Conservation (phyloP, 1,140 invertebrate genomes). For the Heliconius hewitsoni region DNA sequence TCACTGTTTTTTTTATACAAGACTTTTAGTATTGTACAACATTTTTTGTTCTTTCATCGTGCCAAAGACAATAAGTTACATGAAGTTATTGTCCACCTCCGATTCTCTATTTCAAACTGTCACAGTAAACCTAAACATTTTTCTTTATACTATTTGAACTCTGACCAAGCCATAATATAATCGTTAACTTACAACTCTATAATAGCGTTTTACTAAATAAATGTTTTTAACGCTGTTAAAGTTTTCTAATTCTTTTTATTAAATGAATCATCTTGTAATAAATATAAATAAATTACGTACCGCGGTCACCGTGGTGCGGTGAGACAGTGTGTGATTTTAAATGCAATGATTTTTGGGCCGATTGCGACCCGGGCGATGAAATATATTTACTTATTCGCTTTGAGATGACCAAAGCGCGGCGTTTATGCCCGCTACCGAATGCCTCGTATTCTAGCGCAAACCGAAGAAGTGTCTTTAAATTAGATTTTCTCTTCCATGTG, state of each 20-base stretch:
- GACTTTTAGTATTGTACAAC: background rate
- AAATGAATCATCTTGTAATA: background rate
- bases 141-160: background rate
- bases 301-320: too few relatives aligned
- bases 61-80: background rate
- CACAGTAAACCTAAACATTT: background rate
- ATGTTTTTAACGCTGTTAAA: background rate
- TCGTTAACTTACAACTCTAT: background rate
- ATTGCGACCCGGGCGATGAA: too few relatives aligned
- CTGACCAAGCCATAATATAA: background rate
- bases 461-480: too few relatives aligned
- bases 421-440: too few relatives aligned
- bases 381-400: too few relatives aligned
- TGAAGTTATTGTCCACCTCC: background rate
- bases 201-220: background rate
- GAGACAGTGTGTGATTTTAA: too few relatives aligned
- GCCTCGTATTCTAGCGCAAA: too few relatives aligned
- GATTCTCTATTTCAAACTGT: constrained; percentile 1
- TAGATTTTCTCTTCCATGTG: too few relatives aligned
- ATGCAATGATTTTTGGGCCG: too few relatives aligned
- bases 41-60: background rate
- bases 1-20: background rate
- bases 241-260: background rate
- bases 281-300: background rate
- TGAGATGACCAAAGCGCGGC: too few relatives aligned